Conservation (phyloP, 2,888 invertebrate species). For the Megaustenia siamemsis region DNA sequence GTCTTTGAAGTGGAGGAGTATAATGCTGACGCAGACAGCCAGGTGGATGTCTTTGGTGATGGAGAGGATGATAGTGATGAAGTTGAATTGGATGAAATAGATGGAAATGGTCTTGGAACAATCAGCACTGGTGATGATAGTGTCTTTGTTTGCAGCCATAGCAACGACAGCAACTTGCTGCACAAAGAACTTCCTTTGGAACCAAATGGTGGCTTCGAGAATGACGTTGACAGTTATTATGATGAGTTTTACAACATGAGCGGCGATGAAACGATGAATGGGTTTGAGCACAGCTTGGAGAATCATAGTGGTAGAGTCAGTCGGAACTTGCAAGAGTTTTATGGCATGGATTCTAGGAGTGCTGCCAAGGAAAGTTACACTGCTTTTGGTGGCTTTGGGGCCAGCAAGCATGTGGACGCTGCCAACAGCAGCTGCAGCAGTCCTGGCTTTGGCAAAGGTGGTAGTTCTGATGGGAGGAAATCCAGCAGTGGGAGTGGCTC, state of each 20-base stretch:
- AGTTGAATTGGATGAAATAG: constrained; percentile 41
- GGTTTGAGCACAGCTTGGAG: constrained; percentile 7
- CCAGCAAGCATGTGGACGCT: neutral
- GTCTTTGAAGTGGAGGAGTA: constrained; percentile 50
- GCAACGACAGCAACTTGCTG: constrained; percentile 1
- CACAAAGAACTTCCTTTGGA: neutral
- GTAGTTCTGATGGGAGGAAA: neutral
- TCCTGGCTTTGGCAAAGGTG: neutral
- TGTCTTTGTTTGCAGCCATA: neutral
- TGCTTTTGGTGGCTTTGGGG: constrained; percentile 5
- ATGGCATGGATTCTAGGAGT: neutral
- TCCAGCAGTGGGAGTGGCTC: neutral
- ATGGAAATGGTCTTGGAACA: constrained; percentile 17
- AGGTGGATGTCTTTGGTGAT: constrained; percentile 50
- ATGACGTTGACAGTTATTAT: constrained; percentile 47
- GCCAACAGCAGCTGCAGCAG: neutral
- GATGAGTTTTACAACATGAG: constrained; percentile 53
- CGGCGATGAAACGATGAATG: constrained; percentile 42
- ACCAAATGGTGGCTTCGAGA: constrained; percentile 10
- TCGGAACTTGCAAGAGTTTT: neutral
- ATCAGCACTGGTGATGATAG: constrained; percentile 29
- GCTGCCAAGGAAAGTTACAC: neutral
- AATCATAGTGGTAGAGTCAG: neutral
- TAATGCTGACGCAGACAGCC: constrained; percentile 42
- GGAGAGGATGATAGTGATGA: constrained; percentile 55